Evolutionary conservation across 2,113 vertebrate species (phyloP), one percentile per base, ranked within the genome.

Genomic region (Xiphorhynchus elegans): DNA sequence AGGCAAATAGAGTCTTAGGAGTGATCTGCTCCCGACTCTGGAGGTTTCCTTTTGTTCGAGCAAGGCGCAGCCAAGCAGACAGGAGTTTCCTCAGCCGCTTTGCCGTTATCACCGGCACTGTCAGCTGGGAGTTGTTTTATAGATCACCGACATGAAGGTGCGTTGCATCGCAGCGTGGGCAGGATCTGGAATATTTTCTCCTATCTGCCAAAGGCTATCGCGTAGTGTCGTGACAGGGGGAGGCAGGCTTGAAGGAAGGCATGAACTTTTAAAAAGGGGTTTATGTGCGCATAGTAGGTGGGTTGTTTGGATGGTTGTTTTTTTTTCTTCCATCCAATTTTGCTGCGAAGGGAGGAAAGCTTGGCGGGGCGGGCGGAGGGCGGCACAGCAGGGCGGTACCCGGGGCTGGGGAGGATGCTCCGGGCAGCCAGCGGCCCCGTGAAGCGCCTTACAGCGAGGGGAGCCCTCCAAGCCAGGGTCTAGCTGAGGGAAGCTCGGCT

Each of bases 31-130:
- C 37, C 60, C 44, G 82, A 82, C 93, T 96, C 95, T 87, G 88
- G 90, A 93, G 91, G 86, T 91, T 96, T 91, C 95, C 91, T 96
- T 98, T 97, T 98, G 97, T 97, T 95, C 93, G 85, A 92, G 93
- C 80, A 92, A 94, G 96, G 89, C 86, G 75, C 95, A 93, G 92
- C 56, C 83, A 77, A 93, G 73, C 92, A 37, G 44, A 33, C 93
- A 62, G 86, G 77, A 89, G 87, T 96, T 94, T 85, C 83, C 91
- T 93, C 73, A 75, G 93, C 85, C 39, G 82, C 86, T 84, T 92
- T 95, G 84, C 89, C 55, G 33, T 69, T 89, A 79, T 64, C 95
- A 46, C 74, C 76, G 63, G 72, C 93, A 35, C 63, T 85, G 74
- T 74, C 72, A 89, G 79, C 76, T 87, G 84, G 92, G 66, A 58